Evolutionary conservation across 2,797 vertebrate species (phyloP), one percentile per base, ranked within the genome.

Genomic region (Lepidocolaptes lacrymiger): DNA sequence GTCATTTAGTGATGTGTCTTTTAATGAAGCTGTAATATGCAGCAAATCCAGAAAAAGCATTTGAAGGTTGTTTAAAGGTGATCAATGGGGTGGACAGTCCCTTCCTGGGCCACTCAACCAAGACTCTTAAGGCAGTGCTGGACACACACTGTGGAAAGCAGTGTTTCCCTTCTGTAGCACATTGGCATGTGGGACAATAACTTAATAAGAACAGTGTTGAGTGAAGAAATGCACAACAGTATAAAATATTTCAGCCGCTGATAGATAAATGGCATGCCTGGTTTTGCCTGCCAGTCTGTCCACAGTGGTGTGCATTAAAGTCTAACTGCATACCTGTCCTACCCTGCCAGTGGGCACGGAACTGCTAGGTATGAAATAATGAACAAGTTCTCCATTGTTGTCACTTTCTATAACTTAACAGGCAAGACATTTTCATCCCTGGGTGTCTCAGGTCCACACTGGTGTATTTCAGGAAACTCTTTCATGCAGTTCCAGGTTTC

Each of bases 191-290:
- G 8, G 71, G 48, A 69, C 82, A 44, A 9, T 48, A 55, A 8
- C 44, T 93, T 94, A 89, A 91, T 95, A 86, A 95, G 71, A 73
- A 11, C 15, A 16, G 44, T 37, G 86, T 26, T 92, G 90, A 96
- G 64, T 85, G 93, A 96, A 67, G 76, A 76, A 77, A 79, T 66
- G 63, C 63, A 28, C 48, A 48, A 36, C 41, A 30, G 27, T 56
- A 49, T 66, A 76, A 59, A 69, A 52, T 82, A 80, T 91, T 94
- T 89, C 88, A 94, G 37, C 63, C 52, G 8, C 74, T 79, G 85
- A 41, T 69, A 62, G 83, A 66, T 93, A 77, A 79, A 61, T 74
- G 77, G 37, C 88, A 43, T 82, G 90, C 91, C 86, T 95, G 77
- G 52, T 51, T 91, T 90, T 94, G 84, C 36, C 94, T 94, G 63